phyloP scores from a whole-genome alignment of 2,113 vertebrate species.

The Phrynosoma platyrhinos region DNA sequence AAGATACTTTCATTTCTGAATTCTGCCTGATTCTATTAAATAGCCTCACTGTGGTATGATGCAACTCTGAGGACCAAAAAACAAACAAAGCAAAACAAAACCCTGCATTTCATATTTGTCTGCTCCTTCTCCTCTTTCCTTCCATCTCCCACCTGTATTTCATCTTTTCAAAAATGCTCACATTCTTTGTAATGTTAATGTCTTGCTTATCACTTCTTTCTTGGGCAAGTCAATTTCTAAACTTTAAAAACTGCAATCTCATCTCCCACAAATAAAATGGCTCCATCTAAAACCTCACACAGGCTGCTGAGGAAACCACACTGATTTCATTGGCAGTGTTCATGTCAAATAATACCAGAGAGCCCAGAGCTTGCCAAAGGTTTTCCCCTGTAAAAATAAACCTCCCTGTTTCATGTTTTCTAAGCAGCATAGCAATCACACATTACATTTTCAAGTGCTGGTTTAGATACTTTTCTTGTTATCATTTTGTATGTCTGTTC shows the following conservation, averaged over 20 bases:
- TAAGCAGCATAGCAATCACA: not conserved
- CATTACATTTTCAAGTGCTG: not conserved
- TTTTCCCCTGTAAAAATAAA: conserved; percentile 5
- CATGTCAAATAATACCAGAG: not conserved
- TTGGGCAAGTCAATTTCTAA: not conserved
- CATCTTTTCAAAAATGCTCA: not conserved
- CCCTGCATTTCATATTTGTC: not conserved
- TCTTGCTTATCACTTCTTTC: not conserved
- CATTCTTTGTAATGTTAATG: not conserved
- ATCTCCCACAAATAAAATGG: not conserved
- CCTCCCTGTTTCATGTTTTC: not conserved
- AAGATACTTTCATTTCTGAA: conserved; percentile 33
- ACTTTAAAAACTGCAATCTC: not conserved
- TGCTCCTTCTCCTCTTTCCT: not conserved
- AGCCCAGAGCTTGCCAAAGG: not conserved
- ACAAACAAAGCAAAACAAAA: too few relatives aligned
- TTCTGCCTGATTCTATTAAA: conserved; percentile 42
- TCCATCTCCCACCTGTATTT: not conserved
- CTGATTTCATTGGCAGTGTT: not conserved
- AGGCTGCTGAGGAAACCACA: not conserved
- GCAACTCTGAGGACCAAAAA: conserved; percentile 12
- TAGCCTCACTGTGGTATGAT: not conserved
- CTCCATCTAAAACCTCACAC: not conserved
- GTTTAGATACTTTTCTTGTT: not conserved
- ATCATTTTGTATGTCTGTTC: too few relatives aligned